Base-by-base conservation (phyloP, 2,797 vertebrate genomes). In the Acanthopagrus latus region DNA sequence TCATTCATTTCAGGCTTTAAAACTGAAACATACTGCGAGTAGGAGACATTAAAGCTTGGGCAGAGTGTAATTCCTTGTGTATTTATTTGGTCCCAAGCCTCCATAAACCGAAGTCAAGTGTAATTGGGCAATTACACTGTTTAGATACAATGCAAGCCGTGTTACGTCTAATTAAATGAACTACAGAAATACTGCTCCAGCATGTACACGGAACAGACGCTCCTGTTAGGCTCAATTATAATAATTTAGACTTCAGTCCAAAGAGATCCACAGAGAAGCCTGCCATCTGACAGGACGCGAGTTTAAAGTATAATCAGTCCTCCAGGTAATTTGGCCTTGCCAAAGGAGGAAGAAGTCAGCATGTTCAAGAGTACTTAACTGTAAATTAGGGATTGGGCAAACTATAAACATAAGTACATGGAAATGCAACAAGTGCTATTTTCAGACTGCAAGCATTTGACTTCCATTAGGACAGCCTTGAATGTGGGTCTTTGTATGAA, bases 401-500 rank as follows among this genome's bases (percentile, higher is more conserved):
- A 76, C 73, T 68, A 67, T 76, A 76, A 78, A 74, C 60, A 74
- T 57, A 65, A 70, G 27, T 51, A 54, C n/a, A 59, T 21, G 20
- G 74, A 85, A 74, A 81, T 65, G 57, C 29, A 87, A 46, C 73
- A 68, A 80, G 70, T 85, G 68, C 72, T 86, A 75, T 86, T 88
- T 89, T 83, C 63, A 81, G 76, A 82, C 56, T 25, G 25, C 62
- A 59, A 86, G 66, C 86, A 90, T 83, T 88, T 82, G 79, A 90
- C 81, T 85, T 80, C 73, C 64, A 85, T 90, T 89, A 88, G 47
- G 43, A 20, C 16, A 63, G 55, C 33, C 75, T 81, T 90, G 52
- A 90, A 71, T 85, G 63, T 55, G 43, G 82, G 79, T 68, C 80
- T 83, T 76, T 80, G 80, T 86, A 48, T 64, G 69, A 79, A 66